Conservation (phyloP, 92 coral and sea anemone genomes). For the Siderastrea radians region DNA sequence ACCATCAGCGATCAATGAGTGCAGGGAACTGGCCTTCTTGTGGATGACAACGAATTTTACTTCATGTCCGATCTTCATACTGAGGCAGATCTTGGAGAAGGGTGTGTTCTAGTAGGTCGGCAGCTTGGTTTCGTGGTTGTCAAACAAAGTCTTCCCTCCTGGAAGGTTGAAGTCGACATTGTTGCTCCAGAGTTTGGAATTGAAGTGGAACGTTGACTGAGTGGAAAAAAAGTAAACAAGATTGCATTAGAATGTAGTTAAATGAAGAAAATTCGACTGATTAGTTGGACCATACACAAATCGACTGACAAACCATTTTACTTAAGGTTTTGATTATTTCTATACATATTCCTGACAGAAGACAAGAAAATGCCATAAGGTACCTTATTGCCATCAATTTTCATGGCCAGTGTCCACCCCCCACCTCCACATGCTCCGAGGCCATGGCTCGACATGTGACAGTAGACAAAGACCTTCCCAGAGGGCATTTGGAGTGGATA, state of each 20-base stretch:
- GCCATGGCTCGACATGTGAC: conserved; percentile 20
- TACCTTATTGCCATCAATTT: conserved; percentile 55
- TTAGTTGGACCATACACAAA: too few relatives aligned
- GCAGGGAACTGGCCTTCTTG: conserved; percentile 25
- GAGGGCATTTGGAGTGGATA: conserved; percentile 9
- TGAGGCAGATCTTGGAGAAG: conserved; percentile 56
- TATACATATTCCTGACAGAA: background rate
- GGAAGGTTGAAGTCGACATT: conserved; percentile 10
- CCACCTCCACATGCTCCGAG: conserved; percentile 57
- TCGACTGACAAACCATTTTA: too few relatives aligned
- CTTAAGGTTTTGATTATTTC: too few relatives aligned
- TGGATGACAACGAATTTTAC: background rate
- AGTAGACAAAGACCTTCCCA: conserved; percentile 3
- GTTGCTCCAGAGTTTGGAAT: conserved; percentile 47
- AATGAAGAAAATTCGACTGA: too few relatives aligned
- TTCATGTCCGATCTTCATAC: conserved; percentile 21
- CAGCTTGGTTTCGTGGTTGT: conserved; percentile 52
- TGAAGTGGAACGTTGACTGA: conserved; percentile 36
- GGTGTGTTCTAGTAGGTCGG: conserved; percentile 66
- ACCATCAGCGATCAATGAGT: conserved; percentile 26
- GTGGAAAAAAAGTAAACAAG: background rate
- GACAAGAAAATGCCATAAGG: background rate
- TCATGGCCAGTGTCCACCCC: conserved; percentile 72
- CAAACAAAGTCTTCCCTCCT: conserved; percentile 45
- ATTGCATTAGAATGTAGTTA: background rate